Conservation (phyloP, 2,797 vertebrate species). For the Tokudaia muenninki region DNA sequence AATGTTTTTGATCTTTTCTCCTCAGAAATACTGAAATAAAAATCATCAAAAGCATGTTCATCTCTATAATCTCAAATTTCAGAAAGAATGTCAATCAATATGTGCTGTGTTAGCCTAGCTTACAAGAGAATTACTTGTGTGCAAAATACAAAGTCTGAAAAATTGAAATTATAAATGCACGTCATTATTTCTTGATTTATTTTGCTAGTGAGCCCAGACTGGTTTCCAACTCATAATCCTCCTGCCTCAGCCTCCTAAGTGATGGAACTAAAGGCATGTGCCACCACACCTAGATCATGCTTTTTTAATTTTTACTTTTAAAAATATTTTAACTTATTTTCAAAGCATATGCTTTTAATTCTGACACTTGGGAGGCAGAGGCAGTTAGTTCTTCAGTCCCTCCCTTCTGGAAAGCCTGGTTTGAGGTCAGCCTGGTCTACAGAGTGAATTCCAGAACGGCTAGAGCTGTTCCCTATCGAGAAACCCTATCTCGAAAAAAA, state of each 20-base stretch:
- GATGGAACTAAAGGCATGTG: not conserved
- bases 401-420: not conserved
- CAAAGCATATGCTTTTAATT: not conserved
- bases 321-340: slow-evolving; percentile 62
- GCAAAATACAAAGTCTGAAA: slow-evolving; percentile 51
- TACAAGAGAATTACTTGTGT: slow-evolving; percentile 53
- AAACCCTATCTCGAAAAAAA: not conserved
- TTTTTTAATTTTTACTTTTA: slow-evolving; percentile 42
- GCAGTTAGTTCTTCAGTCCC: not conserved
- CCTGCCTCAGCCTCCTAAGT: not conserved
- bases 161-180: not conserved
- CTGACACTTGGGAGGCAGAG: not conserved
- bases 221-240: not conserved
- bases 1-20: not conserved
- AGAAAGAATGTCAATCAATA: slow-evolving; percentile 45
- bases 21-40: slow-evolving; percentile 58
- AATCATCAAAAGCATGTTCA: slow-evolving; percentile 48
- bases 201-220: not conserved
- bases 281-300: not conserved
- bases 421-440: not conserved
- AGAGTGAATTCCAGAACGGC: not conserved
- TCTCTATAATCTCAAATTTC: not conserved
- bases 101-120: slow-evolving; percentile 15
- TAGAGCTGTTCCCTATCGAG: too few species aligned
- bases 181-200: not conserved